Base-by-base conservation (phyloP, 2,888 invertebrate genomes). In the Polydrusus tereticollis region DNA sequence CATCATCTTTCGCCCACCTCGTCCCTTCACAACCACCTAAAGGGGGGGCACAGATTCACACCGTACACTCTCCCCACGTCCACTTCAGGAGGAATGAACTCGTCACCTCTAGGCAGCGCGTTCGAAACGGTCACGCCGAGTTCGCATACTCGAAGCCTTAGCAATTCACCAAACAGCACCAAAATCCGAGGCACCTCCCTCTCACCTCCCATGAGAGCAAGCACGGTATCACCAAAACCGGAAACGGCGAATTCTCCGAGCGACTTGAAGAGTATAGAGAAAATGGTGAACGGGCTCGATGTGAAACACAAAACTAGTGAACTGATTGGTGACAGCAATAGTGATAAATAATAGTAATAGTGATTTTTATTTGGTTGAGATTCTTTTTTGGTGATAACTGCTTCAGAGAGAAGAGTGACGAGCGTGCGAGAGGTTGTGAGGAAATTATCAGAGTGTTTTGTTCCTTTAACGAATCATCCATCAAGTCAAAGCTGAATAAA, bases 221-320 rank as follows among this genome's bases (percentile, higher is more conserved):
- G 89, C 80, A 87, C 90, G 78, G 83, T 89, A 80, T 87, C 88
- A 2, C 89, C 89, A 33, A 86, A 86, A 78, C 85, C 85, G 65
- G 85, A 82, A 75, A 79, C 86, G 80, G 83, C 83, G 63, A 89
- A 88, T 75, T 89, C 90, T 38, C 90, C 93, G 47, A 94, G 92
- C 75, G 97, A 97, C 87, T 90, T 98, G 78, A 97, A 97, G 87
- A 96, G 93, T 86, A 98, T 98, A 87, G 97, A 98, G 87, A 95
- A 97, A 85, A 97, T 97, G 97, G 96, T 98, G 78, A 97, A 97
- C 86, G 97, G 97, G 14, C 88, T 97, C 76, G 97, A 97, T 85
- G 94, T 95, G 78, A 94, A 94, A 85, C 90, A 92, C 78, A 64
- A 29, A 33, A 65, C 47, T 41, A 73, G 72, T 73, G 84, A 84